Base-by-base conservation (phyloP, 2,888 invertebrate genomes). In the Corbicula japonica region DNA sequence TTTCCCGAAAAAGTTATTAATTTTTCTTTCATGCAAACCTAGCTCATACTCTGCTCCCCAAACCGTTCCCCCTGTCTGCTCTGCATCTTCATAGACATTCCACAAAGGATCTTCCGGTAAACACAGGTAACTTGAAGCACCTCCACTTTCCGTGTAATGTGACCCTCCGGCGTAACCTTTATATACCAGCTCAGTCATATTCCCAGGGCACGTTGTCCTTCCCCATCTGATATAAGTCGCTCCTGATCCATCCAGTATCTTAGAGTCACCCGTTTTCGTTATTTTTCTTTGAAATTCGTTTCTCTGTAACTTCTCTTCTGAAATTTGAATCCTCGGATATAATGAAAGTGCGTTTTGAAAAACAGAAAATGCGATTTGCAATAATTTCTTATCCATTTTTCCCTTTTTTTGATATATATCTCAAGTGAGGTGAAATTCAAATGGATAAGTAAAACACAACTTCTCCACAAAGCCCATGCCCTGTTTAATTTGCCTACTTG, bases 161-260 rank as follows among this genome's bases (percentile, higher is more conserved):
- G 62, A 62, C 3, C 62, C 62, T 15, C n/a, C 62, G 30, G 62
- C 62, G n/a, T 28, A 62, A 6, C 62, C 62, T 62, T 23, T 38
- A 23, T 60, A 60, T 4, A 60, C 38, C 5, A 38, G 21, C 38
- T 60, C 60, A 21, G 60, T 38, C n/a, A 30, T 32, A n/a, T 54
- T 54, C n/a, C 30, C 6, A 3, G 54, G 54, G 32, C 54, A 54
- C 4, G 30, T 5, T 18, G 21, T 60, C 23, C 60, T 60, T 2
- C 60, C 60, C 60, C 60, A 60, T 32, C 60, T 35, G 21, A 60
- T 26, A 38, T 38, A 60, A 10, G 41, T 38, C 2, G 21, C 18
- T 38, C 60, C 60, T 5, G 54, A 30, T 1, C 32, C 30, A 54
- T 28, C 23, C n/a, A n/a, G n/a, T n/a, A n/a, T n/a, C n/a, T n/a